A percentile compares a stretch with the other conserved stretches of the same genome.
Conservation (phyloP, 2,113 vertebrate genomes). For the Malurus melanocephalus region DNA sequence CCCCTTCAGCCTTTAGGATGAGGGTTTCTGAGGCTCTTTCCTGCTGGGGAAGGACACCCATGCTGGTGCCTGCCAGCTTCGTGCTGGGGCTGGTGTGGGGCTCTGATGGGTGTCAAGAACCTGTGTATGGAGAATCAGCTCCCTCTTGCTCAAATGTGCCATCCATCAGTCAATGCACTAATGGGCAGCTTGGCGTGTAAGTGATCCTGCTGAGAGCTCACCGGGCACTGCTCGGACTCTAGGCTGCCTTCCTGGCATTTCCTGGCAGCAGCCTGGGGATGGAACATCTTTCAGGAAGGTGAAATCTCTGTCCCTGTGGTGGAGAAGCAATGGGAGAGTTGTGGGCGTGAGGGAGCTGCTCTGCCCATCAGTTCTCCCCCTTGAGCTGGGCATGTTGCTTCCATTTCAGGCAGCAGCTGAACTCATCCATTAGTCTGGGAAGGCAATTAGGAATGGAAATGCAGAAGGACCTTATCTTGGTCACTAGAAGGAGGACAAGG, state of each 20-base stretch:
- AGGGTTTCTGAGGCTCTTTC: not conserved
- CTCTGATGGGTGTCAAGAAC: not conserved
- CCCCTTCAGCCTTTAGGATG: not conserved
- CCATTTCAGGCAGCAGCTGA: not conserved
- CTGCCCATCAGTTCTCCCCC: not conserved
- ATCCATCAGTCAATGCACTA: not conserved
- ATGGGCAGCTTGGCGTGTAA: not conserved
- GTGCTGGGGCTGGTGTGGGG: not conserved
- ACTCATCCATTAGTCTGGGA: rapidly evolving
- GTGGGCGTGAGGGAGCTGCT: not conserved
- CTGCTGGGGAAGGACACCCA: not conserved
- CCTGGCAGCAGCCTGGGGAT: not conserved
- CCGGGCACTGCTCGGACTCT: rapidly evolving
- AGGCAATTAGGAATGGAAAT: not conserved
- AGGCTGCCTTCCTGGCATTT: not conserved
- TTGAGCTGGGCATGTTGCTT: not conserved
- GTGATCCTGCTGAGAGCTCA: not conserved
- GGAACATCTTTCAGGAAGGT: not conserved
- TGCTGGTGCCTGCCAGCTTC: not conserved
- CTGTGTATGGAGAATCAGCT: not conserved
- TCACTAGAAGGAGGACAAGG: not conserved
- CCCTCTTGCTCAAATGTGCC: not conserved
- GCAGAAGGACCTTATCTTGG: not conserved
- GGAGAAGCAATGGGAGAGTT: not conserved
- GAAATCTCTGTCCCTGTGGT: not conserved